These are phyloP conservation scores for Tinamus major DNA, from an alignment of 2,797 vertebrate genomes.

Conservation along the genomic window DNA sequence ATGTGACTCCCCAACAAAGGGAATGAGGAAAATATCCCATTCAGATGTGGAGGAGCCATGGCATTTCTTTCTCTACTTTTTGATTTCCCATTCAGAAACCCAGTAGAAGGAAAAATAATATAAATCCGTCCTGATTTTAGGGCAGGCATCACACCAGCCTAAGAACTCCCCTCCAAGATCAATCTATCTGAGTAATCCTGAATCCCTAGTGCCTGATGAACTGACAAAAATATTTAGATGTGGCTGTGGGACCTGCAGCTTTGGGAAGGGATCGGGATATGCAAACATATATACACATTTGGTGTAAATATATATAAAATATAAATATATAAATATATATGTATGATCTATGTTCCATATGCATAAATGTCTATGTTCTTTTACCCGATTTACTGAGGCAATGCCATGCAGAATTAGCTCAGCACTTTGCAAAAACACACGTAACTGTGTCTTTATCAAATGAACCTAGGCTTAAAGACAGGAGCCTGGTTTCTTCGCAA, in stretches of 20 bases:
- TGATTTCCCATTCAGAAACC: background rate
- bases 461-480: background rate
- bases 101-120: background rate
- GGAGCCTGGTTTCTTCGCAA: background rate
- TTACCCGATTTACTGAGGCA: background rate
- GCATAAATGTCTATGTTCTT: background rate
- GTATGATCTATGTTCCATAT: background rate
- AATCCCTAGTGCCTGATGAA: background rate
- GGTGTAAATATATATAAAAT: no score
- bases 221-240: background rate
- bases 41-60: background rate
- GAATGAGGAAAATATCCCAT: background rate
- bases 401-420: background rate
- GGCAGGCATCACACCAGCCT: background rate
- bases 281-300: no score
- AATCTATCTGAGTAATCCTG: background rate
- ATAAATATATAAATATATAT: background rate
- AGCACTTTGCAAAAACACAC: background rate
- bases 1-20: background rate
- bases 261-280: background rate
- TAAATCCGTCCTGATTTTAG: background rate
- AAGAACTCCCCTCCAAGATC: background rate
- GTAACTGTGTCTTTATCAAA: background rate
- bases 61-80: background rate
- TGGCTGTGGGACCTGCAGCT: background rate